These are phyloP conservation scores for Odiellus spinosus DNA, from an alignment of 2,888 invertebrate species.

Conservation along the genomic window DNA sequence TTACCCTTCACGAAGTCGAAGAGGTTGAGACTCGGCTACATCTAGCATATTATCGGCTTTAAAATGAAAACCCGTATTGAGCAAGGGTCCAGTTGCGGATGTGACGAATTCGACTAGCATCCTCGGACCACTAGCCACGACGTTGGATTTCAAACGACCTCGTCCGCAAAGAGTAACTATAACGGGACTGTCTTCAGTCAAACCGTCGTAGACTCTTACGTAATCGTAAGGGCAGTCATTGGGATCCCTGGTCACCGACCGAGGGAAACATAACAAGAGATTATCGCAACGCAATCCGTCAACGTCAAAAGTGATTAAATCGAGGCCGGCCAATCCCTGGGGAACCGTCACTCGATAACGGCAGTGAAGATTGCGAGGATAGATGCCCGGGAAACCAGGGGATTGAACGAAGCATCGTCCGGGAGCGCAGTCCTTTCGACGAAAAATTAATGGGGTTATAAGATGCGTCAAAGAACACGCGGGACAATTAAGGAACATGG, in stretches of 20 bases:
- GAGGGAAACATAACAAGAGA: slow-evolving; percentile 85
- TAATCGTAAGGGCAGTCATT: slow-evolving; percentile 78
- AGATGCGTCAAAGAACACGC: too few species aligned
- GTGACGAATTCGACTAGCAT: slow-evolving; percentile 26
- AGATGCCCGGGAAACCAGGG: slow-evolving; percentile 80
- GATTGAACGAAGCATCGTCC: slow-evolving; percentile 89
- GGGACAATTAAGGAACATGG: too few species aligned
- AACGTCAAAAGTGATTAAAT: slow-evolving; percentile 49
- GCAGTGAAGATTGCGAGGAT: slow-evolving; percentile 77
- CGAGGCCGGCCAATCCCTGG: slow-evolving; percentile 16
- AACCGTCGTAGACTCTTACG: slow-evolving; percentile 74
- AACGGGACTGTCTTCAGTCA: slow-evolving; percentile 66
- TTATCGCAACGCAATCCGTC: slow-evolving; percentile 86
- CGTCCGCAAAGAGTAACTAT: slow-evolving; percentile 68
- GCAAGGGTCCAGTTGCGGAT: slow-evolving; percentile 41
- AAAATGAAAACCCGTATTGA: slow-evolving; percentile 86
- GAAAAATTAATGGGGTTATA: too few species aligned
- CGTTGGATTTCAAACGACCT: slow-evolving; percentile 29
- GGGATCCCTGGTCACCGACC: slow-evolving; percentile 58
- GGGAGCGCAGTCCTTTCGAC: slow-evolving; percentile 55
- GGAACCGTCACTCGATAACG: slow-evolving; percentile 59
- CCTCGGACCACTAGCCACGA: slow-evolving; percentile 61
- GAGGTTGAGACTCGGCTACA: slow-evolving; percentile 15
- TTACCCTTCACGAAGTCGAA: slow-evolving; percentile 13
- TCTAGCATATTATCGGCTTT: slow-evolving; percentile 34